Base-by-base conservation (phyloP, 2,797 vertebrate genomes). In the Karalla daura region DNA sequence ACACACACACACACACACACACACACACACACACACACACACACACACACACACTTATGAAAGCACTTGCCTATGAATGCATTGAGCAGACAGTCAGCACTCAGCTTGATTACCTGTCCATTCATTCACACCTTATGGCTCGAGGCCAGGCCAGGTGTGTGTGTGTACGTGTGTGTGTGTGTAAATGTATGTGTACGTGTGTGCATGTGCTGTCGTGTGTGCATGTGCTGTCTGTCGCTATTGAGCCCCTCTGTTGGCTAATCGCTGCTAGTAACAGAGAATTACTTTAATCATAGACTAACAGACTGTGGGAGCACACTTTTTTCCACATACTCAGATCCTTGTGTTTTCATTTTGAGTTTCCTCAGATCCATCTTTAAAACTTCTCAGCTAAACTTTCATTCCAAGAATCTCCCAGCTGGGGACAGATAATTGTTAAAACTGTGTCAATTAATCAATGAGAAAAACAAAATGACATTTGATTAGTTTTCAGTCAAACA, bases 241-340 rank as follows among this genome's bases (percentile, higher is more conserved):
- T 20, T 41, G 14, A 59, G 25, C 11, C 25, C 18, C 10, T 43
- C 54, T 72, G 69, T 85, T 83, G 70, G 63, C 69, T 70, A 74
- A 83, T 80, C 71, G 67, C 33, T 46, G 28, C 49, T 15, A 35
- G 12, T 33, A 39, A 14, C 14, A 47, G 21, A 62, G 81, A 71
- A 74, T 81, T 52, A 36, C 65, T 44, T n/a, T 66, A 32, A 74
- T 67, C 55, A 12, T 30, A 32, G 47, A 55, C 2, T 7, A 28
- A 28, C 44, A 20, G 28, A n/a, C 36, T n/a, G n/a, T n/a, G n/a
- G n/a, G n/a, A n/a, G 10, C 20, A 18, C 30, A 7, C 27, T 9
- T 21, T 11, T 35, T n/a, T 14, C 23, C 23, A 24, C 12, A 25
- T 18, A 20, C 37, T 9, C 36, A 33, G 10, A 33, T 2, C 11